A percentile compares a stretch with the other conserved stretches of the same genome.
phyloP scores from a whole-genome alignment of 2,113 vertebrate genomes.

The Puma concolor region DNA sequence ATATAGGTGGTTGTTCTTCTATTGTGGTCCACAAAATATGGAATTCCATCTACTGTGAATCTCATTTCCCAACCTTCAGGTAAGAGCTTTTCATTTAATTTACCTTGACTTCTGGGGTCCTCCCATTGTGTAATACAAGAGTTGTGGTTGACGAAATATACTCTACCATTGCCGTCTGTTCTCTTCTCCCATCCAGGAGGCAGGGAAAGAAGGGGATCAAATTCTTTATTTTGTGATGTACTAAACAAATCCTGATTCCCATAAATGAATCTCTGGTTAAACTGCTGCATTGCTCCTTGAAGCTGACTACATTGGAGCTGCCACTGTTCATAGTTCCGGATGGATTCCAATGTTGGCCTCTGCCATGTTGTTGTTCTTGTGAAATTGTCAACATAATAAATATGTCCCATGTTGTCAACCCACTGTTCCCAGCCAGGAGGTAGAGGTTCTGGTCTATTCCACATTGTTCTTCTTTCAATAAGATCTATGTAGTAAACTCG shows the following conservation, averaged over 20 bases:
- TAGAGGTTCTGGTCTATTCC: conserved; percentile 97
- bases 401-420: conserved; percentile 96
- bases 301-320: conserved; percentile 97
- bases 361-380: conserved; percentile 98
- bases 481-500: conserved; percentile 97
- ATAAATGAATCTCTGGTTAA: conserved; percentile 98
- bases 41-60: conserved; percentile 98
- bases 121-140: too few relatives aligned
- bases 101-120: too few relatives aligned
- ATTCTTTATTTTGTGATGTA: conserved; percentile 94
- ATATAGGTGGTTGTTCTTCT: conserved; percentile 97
- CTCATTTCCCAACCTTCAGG: conserved; percentile 99
- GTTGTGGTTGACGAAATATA: too few relatives aligned
- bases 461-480: conserved; percentile 97
- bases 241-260: conserved; percentile 96
- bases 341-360: conserved; percentile 95
- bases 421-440: conserved; percentile 97
- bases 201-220: conserved; percentile 97
- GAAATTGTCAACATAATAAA: conserved; percentile 99
- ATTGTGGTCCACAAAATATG: conserved; percentile 99
- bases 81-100: conserved; percentile 98
- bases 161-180: too few relatives aligned
- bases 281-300: conserved; percentile 99
- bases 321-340: conserved; percentile 98
- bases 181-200: conserved; percentile 92